These are phyloP conservation scores for Psephotus haematonotus DNA, from an alignment of 2,113 vertebrate species.

Conservation along the genomic window DNA sequence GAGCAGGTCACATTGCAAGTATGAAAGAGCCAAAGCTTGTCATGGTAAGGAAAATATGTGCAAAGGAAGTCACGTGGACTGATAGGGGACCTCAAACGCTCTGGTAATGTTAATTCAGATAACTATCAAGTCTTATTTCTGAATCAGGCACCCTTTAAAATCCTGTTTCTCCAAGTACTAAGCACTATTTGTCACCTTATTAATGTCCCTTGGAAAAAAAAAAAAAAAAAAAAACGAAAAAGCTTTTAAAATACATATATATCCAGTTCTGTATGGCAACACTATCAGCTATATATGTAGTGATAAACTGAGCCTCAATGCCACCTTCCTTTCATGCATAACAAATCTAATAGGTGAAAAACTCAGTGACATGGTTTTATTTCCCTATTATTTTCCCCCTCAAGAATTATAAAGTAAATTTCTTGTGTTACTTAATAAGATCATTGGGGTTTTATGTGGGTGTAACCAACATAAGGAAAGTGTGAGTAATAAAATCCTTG, in stretches of 20 bases:
- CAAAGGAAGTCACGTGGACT: constrained; percentile 58
- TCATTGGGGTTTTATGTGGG: constrained; percentile 59
- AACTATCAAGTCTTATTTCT: constrained; percentile 47
- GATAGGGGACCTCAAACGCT: constrained; percentile 43
- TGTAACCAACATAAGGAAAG: constrained; percentile 51
- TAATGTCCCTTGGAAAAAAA: background rate
- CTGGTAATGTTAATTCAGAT: constrained; percentile 53
- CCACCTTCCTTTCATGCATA: constrained; percentile 35
- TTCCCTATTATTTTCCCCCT: constrained; percentile 67
- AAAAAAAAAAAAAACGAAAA: background rate
- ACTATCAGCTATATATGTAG: background rate
- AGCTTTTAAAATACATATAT: background rate
- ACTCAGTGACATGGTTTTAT: constrained; percentile 9
- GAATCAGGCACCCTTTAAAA: constrained; percentile 27
- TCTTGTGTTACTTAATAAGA: constrained; percentile 64
- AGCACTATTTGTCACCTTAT: background rate
- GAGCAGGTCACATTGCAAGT: background rate
- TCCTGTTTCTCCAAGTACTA: background rate
- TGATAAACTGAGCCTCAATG: background rate
- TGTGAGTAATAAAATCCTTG: constrained; percentile 65
- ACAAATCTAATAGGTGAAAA: constrained; percentile 52
- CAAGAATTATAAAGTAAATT: constrained; percentile 59
- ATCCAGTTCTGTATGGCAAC: background rate
- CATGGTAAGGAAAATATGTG: constrained; percentile 48
- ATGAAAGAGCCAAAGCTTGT: constrained; percentile 9